Evolutionary conservation across 2,797 vertebrate genomes (phyloP).

Genomic region (Erithacus rubecula): DNA sequence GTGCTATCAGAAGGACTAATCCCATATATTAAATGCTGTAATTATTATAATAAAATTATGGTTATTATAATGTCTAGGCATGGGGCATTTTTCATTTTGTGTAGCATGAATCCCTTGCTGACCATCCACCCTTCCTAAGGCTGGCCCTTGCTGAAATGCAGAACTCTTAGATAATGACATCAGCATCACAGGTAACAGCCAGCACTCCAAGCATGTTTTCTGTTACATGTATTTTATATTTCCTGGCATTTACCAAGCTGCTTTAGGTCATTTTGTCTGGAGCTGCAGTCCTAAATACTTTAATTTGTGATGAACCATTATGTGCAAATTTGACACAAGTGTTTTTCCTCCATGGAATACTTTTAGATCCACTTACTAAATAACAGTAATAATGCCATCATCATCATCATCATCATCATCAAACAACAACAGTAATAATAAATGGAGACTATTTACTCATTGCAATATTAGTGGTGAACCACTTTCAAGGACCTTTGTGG

Average conservation of each 20-base stretch:
- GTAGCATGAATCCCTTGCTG: not conserved
- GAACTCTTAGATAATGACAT: slow-evolving; percentile 60
- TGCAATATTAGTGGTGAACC: not conserved
- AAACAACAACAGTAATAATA: not conserved
- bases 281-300: slow-evolving; percentile 21
- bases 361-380: slow-evolving; percentile 9
- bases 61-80: slow-evolving; percentile 72
- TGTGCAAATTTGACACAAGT: not conserved
- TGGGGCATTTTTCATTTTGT: slow-evolving; percentile 65
- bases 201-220: not conserved
- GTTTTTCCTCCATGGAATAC: not conserved
- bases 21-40: slow-evolving; percentile 75
- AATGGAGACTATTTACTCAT: not conserved
- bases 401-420: not conserved
- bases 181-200: not conserved
- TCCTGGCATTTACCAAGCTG: slow-evolving; percentile 3
- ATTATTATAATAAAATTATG: slow-evolving; percentile 78
- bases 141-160: not conserved
- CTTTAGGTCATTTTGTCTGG: slow-evolving; percentile 28
- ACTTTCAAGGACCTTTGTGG: not conserved
- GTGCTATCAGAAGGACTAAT: slow-evolving; percentile 76
- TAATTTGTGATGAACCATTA: not conserved
- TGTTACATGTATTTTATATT: not conserved
- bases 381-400: not conserved
- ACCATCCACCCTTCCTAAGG: not conserved